phyloP scores from a whole-genome alignment of 2,113 vertebrate genomes.

The Columba janthina region DNA sequence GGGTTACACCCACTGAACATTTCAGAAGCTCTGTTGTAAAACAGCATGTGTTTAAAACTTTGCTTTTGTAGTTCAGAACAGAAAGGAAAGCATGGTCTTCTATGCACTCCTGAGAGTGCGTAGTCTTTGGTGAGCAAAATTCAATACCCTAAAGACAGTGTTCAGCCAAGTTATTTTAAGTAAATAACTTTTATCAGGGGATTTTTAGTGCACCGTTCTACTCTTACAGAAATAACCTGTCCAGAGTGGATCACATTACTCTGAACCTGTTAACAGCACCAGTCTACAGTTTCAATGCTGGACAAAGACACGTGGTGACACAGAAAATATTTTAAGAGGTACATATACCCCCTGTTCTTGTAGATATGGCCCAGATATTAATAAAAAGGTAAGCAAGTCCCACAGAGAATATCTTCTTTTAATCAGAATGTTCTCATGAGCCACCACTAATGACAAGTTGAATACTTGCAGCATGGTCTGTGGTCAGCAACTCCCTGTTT shows the following conservation, averaged over 20 bases:
- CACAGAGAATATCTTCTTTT: neutral
- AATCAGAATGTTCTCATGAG: neutral
- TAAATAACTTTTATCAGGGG: slow-evolving; percentile 42
- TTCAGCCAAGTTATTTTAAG: slow-evolving; percentile 28
- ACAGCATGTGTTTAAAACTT: neutral
- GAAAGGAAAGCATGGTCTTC: neutral
- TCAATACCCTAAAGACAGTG: neutral
- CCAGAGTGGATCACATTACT: slow-evolving; percentile 26
- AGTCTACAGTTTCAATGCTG: slow-evolving; percentile 16
- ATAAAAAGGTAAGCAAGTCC: neutral
- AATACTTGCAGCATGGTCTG: neutral
- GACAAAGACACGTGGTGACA: slow-evolving; percentile 33
- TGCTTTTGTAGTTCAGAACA: neutral
- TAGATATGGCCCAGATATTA: neutral
- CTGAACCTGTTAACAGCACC: slow-evolving; percentile 19
- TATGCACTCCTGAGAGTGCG: neutral
- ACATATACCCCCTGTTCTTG: neutral
- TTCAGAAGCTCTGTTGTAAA: neutral
- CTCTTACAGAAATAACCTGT: slow-evolving; percentile 35
- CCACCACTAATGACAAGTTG: neutral
- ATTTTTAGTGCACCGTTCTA: slow-evolving; percentile 8
- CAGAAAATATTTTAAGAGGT: neutral
- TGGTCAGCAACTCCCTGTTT: neutral
- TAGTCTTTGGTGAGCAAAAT: slow-evolving; percentile 26
- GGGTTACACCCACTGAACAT: neutral